Conservation (phyloP, 2,888 invertebrate species). For the Helobdella robusta region DNA sequence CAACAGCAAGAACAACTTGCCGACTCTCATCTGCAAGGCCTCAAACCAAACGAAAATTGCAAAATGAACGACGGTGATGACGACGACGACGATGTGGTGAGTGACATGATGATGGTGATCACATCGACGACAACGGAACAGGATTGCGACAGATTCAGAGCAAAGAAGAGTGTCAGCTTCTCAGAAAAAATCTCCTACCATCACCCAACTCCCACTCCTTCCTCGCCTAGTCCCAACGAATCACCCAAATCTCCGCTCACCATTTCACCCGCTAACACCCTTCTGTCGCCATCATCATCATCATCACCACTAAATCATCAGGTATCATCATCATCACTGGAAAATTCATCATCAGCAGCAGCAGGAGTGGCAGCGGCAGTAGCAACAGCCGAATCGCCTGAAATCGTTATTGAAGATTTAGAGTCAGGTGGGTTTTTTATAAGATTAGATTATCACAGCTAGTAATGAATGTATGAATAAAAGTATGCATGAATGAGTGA, state of each 20-base stretch:
- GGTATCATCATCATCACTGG: too few relatives aligned
- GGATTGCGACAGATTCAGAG: constrained; percentile 26
- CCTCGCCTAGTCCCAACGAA: constrained; percentile 27
- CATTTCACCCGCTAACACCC: not conserved
- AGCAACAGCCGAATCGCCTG: too few relatives aligned
- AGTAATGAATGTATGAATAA: too few relatives aligned
- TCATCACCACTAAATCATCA: too few relatives aligned
- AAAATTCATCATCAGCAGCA: too few relatives aligned
- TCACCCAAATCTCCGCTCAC: constrained; percentile 21
- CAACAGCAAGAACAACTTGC: not conserved
- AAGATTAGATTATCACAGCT: too few relatives aligned
- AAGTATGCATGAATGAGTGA: too few relatives aligned
- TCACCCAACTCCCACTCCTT: constrained; percentile 37
- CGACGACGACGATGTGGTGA: not conserved
- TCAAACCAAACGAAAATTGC: too few relatives aligned
- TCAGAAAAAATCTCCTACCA: constrained; percentile 47
- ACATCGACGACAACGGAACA: constrained; percentile 10
- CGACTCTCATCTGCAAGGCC: not conserved
- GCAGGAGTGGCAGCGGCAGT: too few relatives aligned
- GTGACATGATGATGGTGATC: not conserved
- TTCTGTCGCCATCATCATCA: not conserved
- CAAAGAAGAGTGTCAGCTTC: constrained; percentile 46
- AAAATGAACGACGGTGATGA: not conserved
- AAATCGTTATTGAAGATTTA: too few relatives aligned
- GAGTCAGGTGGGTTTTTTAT: too few relatives aligned